These are phyloP conservation scores for Therioaphis trifolii DNA, from an alignment of 2,888 invertebrate species.

Conservation along the genomic window DNA sequence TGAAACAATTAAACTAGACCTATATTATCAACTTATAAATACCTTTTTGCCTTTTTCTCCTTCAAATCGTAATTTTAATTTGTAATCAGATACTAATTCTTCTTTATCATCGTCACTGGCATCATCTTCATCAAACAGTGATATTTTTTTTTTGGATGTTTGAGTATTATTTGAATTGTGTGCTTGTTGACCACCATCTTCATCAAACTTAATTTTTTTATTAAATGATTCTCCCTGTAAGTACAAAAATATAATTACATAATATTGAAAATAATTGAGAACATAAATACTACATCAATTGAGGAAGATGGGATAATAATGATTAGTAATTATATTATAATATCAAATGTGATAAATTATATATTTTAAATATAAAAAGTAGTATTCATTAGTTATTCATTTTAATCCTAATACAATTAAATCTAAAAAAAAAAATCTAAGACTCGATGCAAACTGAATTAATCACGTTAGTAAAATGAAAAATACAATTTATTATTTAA, in stretches of 20 bases:
- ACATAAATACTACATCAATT: too few relatives aligned
- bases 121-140: slow-evolving; percentile 53
- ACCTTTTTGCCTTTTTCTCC: slow-evolving; percentile 62
- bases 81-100: slow-evolving; percentile 42
- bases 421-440: too few relatives aligned
- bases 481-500: too few relatives aligned
- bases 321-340: too few relatives aligned
- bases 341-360: too few relatives aligned
- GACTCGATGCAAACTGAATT: too few relatives aligned
- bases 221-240: slow-evolving; percentile 45
- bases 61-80: slow-evolving; percentile 53
- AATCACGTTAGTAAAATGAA: too few relatives aligned
- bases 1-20: background rate
- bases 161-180: background rate
- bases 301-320: too few relatives aligned
- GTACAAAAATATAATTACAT: slow-evolving; percentile 14
- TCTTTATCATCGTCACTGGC: slow-evolving; percentile 39
- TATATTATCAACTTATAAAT: background rate
- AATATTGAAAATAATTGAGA: too few relatives aligned
- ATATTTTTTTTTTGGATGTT: slow-evolving; percentile 42
- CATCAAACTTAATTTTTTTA: slow-evolving; percentile 56
- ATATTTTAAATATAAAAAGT: too few relatives aligned
- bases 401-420: too few relatives aligned
- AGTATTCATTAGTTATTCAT: too few relatives aligned
- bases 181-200: slow-evolving; percentile 31